Evolutionary conservation across 2,888 invertebrate genomes (phyloP).

Genomic region (Brachyopa scutellaris): DNA sequence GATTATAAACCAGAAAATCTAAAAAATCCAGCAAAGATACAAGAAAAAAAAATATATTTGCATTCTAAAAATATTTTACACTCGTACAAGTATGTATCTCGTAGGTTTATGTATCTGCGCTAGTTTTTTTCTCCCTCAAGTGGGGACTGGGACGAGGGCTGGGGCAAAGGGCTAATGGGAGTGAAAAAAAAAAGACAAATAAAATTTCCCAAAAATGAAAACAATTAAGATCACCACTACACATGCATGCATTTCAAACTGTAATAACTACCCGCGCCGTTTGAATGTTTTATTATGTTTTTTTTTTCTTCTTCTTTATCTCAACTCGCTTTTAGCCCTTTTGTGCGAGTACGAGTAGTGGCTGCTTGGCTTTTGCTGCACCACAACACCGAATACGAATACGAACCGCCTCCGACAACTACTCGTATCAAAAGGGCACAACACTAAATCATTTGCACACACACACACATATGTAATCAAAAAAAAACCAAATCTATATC

Average conservation of each 20-base stretch:
- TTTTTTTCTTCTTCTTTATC: slow-evolving; percentile 54
- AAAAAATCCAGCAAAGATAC: slow-evolving; percentile 55
- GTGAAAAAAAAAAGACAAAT: slow-evolving; percentile 35
- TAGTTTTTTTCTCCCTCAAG: neutral
- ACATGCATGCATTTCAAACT: neutral
- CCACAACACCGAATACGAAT: neutral
- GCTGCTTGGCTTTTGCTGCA: neutral
- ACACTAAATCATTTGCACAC: slow-evolving; percentile 65
- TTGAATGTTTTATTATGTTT: slow-evolving; percentile 15
- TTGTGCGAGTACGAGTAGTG: slow-evolving; percentile 17
- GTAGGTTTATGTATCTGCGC: slow-evolving; percentile 28
- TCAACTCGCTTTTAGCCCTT: slow-evolving; percentile 46
- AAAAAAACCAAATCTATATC: slow-evolving; percentile 60
- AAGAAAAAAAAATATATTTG: slow-evolving; percentile 62
- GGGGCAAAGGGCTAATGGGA: slow-evolving; percentile 55
- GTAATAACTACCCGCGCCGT: slow-evolving; percentile 15
- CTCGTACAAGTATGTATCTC: neutral
- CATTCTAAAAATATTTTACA: slow-evolving; percentile 67
- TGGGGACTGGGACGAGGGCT: neutral
- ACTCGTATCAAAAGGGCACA: slow-evolving; percentile 67
- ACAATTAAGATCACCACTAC: slow-evolving; percentile 70
- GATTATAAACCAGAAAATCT: slow-evolving; percentile 56
- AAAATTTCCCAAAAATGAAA: slow-evolving; percentile 56
- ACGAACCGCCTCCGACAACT: slow-evolving; percentile 9
- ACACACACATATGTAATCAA: slow-evolving; percentile 26